A percentile compares a stretch with the other conserved stretches of the same genome.
Conservation (phyloP, 2,888 invertebrate genomes). For the Galerucella pusilla region DNA sequence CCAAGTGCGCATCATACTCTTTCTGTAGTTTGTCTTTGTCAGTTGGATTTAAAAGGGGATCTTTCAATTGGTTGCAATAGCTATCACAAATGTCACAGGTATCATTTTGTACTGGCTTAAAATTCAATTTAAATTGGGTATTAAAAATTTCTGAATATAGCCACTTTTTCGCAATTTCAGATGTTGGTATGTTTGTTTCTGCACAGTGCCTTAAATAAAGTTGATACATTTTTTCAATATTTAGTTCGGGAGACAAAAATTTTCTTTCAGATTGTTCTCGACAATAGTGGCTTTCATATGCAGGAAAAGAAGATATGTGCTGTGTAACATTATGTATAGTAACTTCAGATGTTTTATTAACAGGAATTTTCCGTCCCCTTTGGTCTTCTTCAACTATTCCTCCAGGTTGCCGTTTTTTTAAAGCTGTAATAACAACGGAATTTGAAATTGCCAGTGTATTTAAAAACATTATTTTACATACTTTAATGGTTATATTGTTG, state of each 20-base stretch:
- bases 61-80: too few species aligned
- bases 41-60: too few species aligned
- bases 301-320: neutral
- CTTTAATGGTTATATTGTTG: neutral
- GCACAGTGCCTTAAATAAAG: neutral
- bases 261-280: neutral
- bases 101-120: too few species aligned
- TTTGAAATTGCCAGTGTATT: neutral
- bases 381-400: neutral
- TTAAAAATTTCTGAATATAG: too few species aligned
- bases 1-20: too few species aligned
- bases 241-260: neutral
- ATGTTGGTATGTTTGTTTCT: slow-evolving; percentile 3
- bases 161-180: neutral
- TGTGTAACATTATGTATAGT: too few species aligned
- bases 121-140: too few species aligned
- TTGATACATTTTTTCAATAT: slow-evolving; percentile 9
- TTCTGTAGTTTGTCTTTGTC: too few species aligned
- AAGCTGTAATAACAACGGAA: too few species aligned
- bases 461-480: slow-evolving; percentile 6
- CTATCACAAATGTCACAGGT: too few species aligned
- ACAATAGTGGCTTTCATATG: neutral
- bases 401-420: neutral
- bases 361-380: too few species aligned
- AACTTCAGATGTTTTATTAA: too few species aligned